A percentile compares a stretch with the other conserved stretches of the same genome.
These are phyloP conservation scores for Eucera pruinosa DNA, from an alignment of 2,888 invertebrate genomes.

Conservation along the genomic window DNA sequence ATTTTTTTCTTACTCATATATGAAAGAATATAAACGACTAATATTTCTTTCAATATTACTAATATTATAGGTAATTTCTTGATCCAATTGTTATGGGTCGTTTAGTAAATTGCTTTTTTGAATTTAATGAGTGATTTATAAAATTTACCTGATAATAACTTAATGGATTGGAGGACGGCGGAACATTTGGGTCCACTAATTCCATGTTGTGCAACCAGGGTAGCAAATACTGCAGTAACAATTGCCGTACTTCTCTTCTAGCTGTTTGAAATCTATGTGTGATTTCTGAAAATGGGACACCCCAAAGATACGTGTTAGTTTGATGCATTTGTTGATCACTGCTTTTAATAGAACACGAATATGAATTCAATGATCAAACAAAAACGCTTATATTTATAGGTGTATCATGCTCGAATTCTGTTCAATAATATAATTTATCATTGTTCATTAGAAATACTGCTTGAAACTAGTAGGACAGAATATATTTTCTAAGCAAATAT, in stretches of 20 bases:
- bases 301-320: slow-evolving; percentile 11
- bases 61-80: neutral
- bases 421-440: slow-evolving; percentile 16
- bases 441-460: slow-evolving; percentile 2
- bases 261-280: slow-evolving; percentile 98
- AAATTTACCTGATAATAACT: slow-evolving; percentile 92
- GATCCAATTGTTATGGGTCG: neutral
- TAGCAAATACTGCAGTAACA: slow-evolving; percentile 95
- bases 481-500: slow-evolving; percentile 36
- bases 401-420: neutral
- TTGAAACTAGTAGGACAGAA: slow-evolving; percentile 3
- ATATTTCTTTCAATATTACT: neutral
- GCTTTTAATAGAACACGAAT: no score
- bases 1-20: neutral
- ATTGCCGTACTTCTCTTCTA: slow-evolving; percentile 95
- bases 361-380: neutral
- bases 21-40: no score
- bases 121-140: neutral
- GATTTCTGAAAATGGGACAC: slow-evolving; percentile 89
- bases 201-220: slow-evolving; percentile 99
- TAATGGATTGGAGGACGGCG: slow-evolving; percentile 92
- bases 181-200: slow-evolving; percentile 97
- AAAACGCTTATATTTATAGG: neutral
- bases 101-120: no score
- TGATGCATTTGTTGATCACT: neutral